These are phyloP conservation scores for Tichodroma muraria DNA, from an alignment of 2,113 vertebrate genomes.

Conservation along the genomic window DNA sequence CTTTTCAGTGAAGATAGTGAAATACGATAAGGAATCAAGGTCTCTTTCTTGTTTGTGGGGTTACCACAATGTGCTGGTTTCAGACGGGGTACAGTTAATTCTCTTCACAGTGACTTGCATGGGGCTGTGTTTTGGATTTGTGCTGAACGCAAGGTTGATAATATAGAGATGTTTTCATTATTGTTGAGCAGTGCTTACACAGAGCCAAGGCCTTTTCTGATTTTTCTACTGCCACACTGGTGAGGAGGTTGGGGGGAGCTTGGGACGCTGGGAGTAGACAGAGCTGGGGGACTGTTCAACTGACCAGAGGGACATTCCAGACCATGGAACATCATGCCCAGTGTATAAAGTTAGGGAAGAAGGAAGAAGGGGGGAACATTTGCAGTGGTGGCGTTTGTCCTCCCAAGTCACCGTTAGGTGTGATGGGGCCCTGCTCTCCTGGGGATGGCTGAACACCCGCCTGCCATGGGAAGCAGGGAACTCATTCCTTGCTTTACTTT, in stretches of 20 bases:
- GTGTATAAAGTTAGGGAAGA: accelerated
- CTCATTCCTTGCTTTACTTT: neutral
- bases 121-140: neutral
- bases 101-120: neutral
- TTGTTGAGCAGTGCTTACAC: neutral
- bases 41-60: neutral
- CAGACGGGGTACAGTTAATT: neutral
- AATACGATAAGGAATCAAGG: neutral
- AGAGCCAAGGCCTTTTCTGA: neutral
- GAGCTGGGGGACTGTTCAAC: accelerated
- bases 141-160: accelerated
- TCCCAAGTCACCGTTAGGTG: accelerated
- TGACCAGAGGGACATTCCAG: neutral
- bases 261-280: neutral
- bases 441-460: accelerated
- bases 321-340: accelerated
- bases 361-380: accelerated
- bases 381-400: accelerated
- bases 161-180: neutral
- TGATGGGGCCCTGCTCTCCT: neutral
- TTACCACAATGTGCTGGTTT: neutral
- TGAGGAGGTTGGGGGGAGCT: accelerated
- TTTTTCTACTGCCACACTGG: neutral
- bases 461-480: neutral
- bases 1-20: neutral